Conservation (phyloP, 30 jellyfish, hydroid and myxozoan species). For the Chrysaora quinquecirrha region DNA sequence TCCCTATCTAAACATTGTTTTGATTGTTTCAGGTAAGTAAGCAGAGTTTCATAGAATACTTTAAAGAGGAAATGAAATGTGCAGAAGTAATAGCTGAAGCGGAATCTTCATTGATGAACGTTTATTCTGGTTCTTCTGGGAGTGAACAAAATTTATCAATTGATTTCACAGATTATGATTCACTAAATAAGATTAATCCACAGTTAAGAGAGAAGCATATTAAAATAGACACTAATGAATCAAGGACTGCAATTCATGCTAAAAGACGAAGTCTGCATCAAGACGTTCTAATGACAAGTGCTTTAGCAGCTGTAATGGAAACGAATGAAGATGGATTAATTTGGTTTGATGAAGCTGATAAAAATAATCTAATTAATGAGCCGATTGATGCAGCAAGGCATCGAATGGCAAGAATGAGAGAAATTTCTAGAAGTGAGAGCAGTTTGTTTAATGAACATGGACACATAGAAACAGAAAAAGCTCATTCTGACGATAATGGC, state of each 20-base stretch:
- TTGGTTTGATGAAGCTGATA: constrained; percentile 82
- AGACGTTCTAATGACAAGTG: constrained; percentile 76
- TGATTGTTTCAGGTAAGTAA: too few relatives aligned
- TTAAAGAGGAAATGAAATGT: constrained; percentile 44
- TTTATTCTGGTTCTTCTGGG: too few relatives aligned
- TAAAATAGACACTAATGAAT: not conserved
- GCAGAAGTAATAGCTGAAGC: too few relatives aligned
- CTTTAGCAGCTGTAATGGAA: constrained; percentile 88
- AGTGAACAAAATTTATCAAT: too few relatives aligned
- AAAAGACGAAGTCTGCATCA: constrained; percentile 61
- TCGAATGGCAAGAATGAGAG: constrained; percentile 78
- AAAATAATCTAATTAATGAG: constrained; percentile 36
- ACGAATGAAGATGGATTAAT: constrained; percentile 60
- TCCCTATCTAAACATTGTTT: too few relatives aligned
- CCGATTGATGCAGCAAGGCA: constrained; percentile 52
- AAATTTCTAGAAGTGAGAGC: constrained; percentile 86
- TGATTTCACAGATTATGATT: too few relatives aligned
- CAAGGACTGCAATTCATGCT: not conserved
- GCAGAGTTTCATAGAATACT: constrained; percentile 25
- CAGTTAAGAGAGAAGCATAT: not conserved
- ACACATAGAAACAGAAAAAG: constrained; percentile 22
- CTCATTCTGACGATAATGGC: not conserved
- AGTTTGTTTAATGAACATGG: constrained; percentile 73
- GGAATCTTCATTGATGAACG: too few relatives aligned
- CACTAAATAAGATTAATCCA: not conserved